These are phyloP conservation scores for Ictalurus furcatus DNA, from an alignment of 2,113 vertebrate species.

Conservation along the genomic window DNA sequence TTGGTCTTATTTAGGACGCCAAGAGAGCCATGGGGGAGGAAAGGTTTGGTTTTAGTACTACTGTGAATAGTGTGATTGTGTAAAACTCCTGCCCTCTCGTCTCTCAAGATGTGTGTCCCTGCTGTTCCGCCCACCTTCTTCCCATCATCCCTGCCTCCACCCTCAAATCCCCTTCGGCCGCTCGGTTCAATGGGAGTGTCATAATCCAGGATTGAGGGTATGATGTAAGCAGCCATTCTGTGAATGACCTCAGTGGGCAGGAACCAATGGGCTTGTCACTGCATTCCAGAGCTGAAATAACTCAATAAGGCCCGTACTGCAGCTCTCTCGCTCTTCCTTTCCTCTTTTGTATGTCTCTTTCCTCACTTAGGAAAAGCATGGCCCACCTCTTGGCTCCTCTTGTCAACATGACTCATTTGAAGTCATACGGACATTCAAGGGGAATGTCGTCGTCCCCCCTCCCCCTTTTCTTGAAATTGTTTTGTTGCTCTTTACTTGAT, in stretches of 20 bases:
- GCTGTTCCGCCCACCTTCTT: background rate
- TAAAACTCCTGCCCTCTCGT: slow-evolving; percentile 13
- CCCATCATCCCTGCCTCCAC: background rate
- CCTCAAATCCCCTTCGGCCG: background rate
- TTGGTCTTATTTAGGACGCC: slow-evolving; percentile 30
- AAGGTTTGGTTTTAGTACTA: background rate
- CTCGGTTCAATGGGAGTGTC: slow-evolving; percentile 29
- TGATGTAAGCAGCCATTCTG: slow-evolving; percentile 54
- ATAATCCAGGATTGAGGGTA: slow-evolving; percentile 24
- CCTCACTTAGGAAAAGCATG: slow-evolving; percentile 1
- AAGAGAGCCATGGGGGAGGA: background rate
- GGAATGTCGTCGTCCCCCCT: background rate
- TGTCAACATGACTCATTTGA: background rate
- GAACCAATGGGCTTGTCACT: slow-evolving; percentile 44
- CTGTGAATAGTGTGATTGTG: slow-evolving; percentile 54
- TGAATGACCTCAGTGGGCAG: slow-evolving; percentile 56
- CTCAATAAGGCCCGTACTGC: slow-evolving; percentile 37
- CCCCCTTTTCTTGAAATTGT: background rate
- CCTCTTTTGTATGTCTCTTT: background rate
- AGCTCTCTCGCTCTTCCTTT: background rate
- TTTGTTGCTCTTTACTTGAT: background rate
- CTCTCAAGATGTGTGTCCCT: slow-evolving; percentile 41
- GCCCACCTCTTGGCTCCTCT: background rate
- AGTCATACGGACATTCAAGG: background rate
- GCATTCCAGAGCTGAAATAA: slow-evolving; percentile 52